phyloP scores from a whole-genome alignment of 2,797 vertebrate genomes.

The Zalophus californianus region DNA sequence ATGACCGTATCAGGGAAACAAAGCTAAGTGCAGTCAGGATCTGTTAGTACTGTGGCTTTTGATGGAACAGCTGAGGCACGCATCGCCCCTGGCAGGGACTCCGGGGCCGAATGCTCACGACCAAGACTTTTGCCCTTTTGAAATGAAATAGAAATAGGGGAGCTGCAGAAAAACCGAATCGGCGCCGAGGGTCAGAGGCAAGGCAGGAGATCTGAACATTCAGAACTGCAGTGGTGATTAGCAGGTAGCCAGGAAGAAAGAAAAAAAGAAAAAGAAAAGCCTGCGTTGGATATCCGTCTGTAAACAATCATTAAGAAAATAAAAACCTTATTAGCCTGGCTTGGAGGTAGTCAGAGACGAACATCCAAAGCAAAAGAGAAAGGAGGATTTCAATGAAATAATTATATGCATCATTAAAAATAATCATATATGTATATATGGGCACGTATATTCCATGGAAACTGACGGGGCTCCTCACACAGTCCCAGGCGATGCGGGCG shows the following conservation, averaged over 20 bases:
- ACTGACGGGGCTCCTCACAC: neutral
- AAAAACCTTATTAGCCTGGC: conserved; percentile 64
- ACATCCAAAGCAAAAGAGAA: conserved; percentile 13
- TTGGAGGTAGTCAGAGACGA: conserved; percentile 47
- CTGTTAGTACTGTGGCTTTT: conserved; percentile 94
- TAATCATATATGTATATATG: neutral
- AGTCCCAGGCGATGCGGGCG: neutral
- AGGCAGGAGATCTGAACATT: conserved; percentile 70
- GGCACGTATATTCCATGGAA: neutral
- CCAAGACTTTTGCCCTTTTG: conserved; percentile 95
- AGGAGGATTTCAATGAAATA: conserved; percentile 61
- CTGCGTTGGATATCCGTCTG: conserved; percentile 43
- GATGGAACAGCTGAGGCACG: conserved; percentile 96
- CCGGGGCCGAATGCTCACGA: conserved; percentile 91
- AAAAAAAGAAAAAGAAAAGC: neutral
- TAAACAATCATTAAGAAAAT: conserved; percentile 76
- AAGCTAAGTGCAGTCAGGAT: conserved; percentile 98
- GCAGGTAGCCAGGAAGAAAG: conserved; percentile 69
- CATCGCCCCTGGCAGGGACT: conserved; percentile 93
- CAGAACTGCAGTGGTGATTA: conserved; percentile 75
- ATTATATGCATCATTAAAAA: conserved; percentile 63
- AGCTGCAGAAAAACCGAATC: conserved; percentile 80
- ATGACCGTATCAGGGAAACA: conserved; percentile 96
- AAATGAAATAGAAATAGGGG: conserved; percentile 89
- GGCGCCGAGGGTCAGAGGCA: conserved; percentile 81